Percentiles rank a stretch among this genome's conserved stretches.
Conservation (phyloP, 1,140 invertebrate species). For the Rhizoglyphus robini region DNA sequence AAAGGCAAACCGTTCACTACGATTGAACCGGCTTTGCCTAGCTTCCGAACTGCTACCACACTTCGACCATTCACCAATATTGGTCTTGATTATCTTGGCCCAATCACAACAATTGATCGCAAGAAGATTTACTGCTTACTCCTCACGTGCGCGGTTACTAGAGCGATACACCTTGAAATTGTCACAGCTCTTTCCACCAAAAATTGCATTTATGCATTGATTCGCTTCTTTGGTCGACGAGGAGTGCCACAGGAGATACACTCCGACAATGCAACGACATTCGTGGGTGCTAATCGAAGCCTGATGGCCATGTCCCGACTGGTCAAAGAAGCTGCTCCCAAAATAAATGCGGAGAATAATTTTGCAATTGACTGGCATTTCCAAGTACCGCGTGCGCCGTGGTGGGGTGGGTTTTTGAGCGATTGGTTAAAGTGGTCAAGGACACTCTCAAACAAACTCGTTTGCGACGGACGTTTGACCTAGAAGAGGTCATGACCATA, state of each 20-base stretch:
- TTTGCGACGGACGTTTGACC: too few species aligned
- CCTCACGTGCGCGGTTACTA: slow-evolving; percentile 23
- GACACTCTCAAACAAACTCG: too few species aligned
- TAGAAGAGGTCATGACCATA: background rate
- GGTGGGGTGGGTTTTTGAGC: too few species aligned
- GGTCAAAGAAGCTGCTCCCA: background rate
- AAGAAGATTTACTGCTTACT: slow-evolving; percentile 20
- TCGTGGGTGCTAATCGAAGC: slow-evolving; percentile 21
- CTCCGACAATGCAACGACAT: slow-evolving; percentile 32
- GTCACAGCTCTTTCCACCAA: slow-evolving; percentile 19
- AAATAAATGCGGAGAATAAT: background rate
- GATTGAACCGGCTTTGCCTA: background rate
- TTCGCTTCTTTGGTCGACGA: slow-evolving; percentile 27
- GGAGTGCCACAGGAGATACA: slow-evolving; percentile 25
- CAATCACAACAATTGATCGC: slow-evolving; percentile 10
- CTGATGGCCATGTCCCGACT: background rate
- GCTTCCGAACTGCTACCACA: background rate
- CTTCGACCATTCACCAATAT: slow-evolving; percentile 12
- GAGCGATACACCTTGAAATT: slow-evolving; percentile 26
- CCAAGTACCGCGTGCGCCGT: background rate
- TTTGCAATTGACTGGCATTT: background rate
- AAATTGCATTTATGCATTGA: slow-evolving; percentile 25
- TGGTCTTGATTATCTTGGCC: slow-evolving; percentile 19
- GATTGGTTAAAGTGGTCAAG: too few species aligned
- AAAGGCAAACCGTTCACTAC: background rate